A percentile compares a stretch with the other conserved stretches of the same genome.
These are phyloP conservation scores for Papio anubis DNA, from an alignment of 2,113 vertebrate species.

Conservation along the genomic window DNA sequence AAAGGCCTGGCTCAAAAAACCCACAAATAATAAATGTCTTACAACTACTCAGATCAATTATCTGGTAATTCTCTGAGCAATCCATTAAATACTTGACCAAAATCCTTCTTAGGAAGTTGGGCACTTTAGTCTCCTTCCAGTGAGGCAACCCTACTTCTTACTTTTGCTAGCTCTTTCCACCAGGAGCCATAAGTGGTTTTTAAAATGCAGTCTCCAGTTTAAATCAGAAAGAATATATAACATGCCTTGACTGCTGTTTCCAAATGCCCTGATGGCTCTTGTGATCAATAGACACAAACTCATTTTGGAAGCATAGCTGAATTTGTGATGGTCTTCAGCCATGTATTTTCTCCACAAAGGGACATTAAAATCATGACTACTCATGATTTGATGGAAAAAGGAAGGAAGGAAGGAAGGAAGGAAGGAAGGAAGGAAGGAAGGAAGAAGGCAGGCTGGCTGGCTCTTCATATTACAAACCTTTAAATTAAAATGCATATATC, in stretches of 20 bases:
- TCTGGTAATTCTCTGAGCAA: not conserved
- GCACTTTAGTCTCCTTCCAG: not conserved
- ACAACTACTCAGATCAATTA: not conserved
- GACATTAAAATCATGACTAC: not conserved
- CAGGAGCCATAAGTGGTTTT: not conserved
- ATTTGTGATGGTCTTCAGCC: not conserved
- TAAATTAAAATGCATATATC: not conserved
- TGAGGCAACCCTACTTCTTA: not conserved
- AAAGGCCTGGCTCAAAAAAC: too few species aligned
- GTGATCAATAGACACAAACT: not conserved
- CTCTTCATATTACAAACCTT: not conserved
- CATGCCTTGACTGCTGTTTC: too few species aligned
- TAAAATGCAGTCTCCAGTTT: not conserved
- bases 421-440: not conserved
- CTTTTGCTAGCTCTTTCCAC: not conserved
- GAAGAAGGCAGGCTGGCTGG: rapidly evolving
- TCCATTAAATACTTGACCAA: not conserved
- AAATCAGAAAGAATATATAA: not conserved
- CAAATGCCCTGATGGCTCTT: too few species aligned
- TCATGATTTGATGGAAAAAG: not conserved
- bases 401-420: not conserved
- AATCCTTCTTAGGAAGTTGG: not conserved
- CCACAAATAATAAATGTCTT: not conserved
- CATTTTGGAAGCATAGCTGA: not conserved
- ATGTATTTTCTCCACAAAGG: not conserved